These are phyloP conservation scores for Troides aeacus DNA, from an alignment of 2,888 invertebrate genomes.

Conservation along the genomic window DNA sequence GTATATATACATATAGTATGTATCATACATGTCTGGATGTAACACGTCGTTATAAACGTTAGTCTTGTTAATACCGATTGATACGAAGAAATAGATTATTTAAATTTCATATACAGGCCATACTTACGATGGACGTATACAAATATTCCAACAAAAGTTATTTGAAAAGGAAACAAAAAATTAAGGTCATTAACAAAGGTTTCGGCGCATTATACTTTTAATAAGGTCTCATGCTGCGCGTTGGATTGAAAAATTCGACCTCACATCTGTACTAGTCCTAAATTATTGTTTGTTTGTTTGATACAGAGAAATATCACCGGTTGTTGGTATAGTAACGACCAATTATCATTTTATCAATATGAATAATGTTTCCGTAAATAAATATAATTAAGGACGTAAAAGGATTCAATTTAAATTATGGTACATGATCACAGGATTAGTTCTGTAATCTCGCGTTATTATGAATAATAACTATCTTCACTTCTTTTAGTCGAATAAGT, in stretches of 20 bases:
- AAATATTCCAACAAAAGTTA: conserved; percentile 17
- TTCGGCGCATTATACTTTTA: conserved; percentile 64
- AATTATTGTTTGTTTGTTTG: conserved; percentile 46
- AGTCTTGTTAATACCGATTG: neutral
- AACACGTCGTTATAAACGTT: no score
- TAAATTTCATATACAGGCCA: neutral
- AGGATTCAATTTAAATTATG: neutral
- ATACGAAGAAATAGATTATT: neutral
- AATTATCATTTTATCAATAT: conserved; percentile 9
- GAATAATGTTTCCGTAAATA: neutral
- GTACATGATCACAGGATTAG: no score
- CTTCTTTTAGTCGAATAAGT: no score
- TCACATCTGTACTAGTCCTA: conserved; percentile 43
- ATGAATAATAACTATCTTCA: no score
- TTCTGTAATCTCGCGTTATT: no score
- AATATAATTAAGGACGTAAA: neutral
- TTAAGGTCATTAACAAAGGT: conserved; percentile 37
- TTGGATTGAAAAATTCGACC: conserved; percentile 66
- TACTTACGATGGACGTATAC: neutral
- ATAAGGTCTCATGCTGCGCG: conserved; percentile 62
- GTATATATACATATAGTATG: no score
- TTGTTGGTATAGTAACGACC: conserved; percentile 12
- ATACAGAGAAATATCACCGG: conserved; percentile 17
- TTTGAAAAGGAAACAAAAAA: conserved; percentile 23
- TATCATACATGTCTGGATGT: no score